A percentile compares a stretch with the other conserved stretches of the same genome.
Evolutionary conservation across 2,888 invertebrate genomes (phyloP).

Genomic region (Patella ulyssiponensis): DNA sequence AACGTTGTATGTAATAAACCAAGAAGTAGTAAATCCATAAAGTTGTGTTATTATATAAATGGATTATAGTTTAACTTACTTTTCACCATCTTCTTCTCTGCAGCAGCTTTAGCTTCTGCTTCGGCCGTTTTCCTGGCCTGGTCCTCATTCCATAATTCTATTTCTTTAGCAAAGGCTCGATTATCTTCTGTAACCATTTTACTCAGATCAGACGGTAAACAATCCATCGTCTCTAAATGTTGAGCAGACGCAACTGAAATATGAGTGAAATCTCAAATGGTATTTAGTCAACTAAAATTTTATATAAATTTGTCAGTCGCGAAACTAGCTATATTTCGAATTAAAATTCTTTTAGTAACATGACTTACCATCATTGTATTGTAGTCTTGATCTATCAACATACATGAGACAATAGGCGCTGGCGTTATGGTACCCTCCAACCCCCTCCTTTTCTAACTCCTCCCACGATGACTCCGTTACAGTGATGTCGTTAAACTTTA

Average conservation of each 20-base stretch:
- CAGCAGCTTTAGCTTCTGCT: constrained; percentile 18
- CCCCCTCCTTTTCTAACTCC: constrained; percentile 72
- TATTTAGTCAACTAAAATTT: too few relatives aligned
- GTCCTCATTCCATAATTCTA: constrained; percentile 71
- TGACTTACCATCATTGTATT: constrained; percentile 27
- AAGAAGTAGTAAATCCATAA: too few relatives aligned
- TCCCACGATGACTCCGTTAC: constrained; percentile 73
- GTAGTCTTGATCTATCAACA: constrained; percentile 64
- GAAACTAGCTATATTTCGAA: too few relatives aligned
- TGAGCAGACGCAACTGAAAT: neutral
- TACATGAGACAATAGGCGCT: constrained; percentile 74
- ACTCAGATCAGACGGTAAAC: constrained; percentile 63
- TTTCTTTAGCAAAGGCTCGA: constrained; percentile 65
- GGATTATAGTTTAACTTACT: neutral
- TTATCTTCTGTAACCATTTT: constrained; percentile 70
- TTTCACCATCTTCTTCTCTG: constrained; percentile 15
- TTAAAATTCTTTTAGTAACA: too few relatives aligned
- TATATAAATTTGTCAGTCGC: too few relatives aligned
- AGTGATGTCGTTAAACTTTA: constrained; percentile 74
- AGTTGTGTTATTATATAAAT: too few relatives aligned
- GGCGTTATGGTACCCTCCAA: constrained; percentile 73
- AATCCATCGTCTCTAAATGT: constrained; percentile 24
- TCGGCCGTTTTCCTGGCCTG: constrained; percentile 50
- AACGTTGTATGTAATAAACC: too few relatives aligned
- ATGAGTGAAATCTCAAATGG: too few relatives aligned